Evolutionary conservation across 2,113 vertebrate genomes (phyloP).

Genomic region (Ictidomys tridecemlineatus): DNA sequence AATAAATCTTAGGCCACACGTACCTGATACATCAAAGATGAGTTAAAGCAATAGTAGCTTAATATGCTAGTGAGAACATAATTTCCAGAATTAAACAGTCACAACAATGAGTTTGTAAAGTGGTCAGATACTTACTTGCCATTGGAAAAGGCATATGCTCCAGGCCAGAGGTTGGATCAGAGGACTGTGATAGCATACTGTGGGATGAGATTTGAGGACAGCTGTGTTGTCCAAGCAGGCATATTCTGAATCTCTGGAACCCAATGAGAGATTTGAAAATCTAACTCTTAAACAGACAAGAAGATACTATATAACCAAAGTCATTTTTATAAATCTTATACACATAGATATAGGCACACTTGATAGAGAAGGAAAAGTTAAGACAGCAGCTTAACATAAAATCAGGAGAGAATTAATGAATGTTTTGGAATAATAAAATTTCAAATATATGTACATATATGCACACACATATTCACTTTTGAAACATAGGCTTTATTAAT

Average conservation of each 20-base stretch:
- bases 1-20: background rate
- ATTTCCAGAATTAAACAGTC: slow-evolving; percentile 30
- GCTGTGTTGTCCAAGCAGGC: slow-evolving; percentile 92
- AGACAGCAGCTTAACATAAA: slow-evolving; percentile 28
- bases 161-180: slow-evolving; percentile 96
- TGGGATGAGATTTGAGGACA: slow-evolving; percentile 91
- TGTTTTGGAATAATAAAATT: background rate
- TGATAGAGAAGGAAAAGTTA: slow-evolving; percentile 14
- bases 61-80: background rate
- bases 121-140: slow-evolving; percentile 90
- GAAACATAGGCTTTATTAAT: background rate
- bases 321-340: slow-evolving; percentile 35
- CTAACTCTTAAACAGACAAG: background rate
- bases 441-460: background rate
- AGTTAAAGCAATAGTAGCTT: background rate
- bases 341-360: background rate
- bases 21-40: background rate
- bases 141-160: slow-evolving; percentile 91
- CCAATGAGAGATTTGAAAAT: slow-evolving; percentile 64
- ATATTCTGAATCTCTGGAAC: slow-evolving; percentile 90
- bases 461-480: background rate
- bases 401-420: slow-evolving; percentile 22
- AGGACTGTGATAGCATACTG: slow-evolving; percentile 93
- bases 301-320: background rate
- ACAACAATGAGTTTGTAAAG: slow-evolving; percentile 4